phyloP scores from a whole-genome alignment of 2,888 invertebrate genomes.

The Sinelater perroti region DNA sequence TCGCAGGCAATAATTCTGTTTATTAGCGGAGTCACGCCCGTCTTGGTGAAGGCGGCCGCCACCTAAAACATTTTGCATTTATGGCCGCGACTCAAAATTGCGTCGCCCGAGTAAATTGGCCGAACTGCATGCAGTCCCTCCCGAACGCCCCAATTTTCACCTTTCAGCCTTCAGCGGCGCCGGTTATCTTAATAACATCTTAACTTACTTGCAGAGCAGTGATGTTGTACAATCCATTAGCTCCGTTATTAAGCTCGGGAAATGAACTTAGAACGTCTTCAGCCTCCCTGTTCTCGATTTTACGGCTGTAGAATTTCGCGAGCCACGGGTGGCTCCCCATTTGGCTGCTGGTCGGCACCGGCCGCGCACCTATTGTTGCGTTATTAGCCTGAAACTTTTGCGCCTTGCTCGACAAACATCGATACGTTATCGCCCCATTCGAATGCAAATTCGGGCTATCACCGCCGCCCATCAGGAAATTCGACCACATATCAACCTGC shows the following conservation, averaged over 20 bases:
- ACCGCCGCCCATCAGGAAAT: slow-evolving; percentile 7
- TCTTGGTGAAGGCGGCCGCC: slow-evolving; percentile 40
- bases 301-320: slow-evolving; percentile 18
- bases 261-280: slow-evolving; percentile 36
- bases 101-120: too few species aligned
- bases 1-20: slow-evolving; percentile 28
- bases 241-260: slow-evolving; percentile 41
- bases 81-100: too few species aligned
- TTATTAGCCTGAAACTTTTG: neutral
- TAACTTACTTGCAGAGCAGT: slow-evolving; percentile 42
- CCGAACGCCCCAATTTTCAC: slow-evolving; percentile 16
- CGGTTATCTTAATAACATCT: slow-evolving; percentile 25
- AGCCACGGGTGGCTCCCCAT: slow-evolving; percentile 26
- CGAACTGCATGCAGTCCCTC: too few species aligned
- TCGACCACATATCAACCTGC: slow-evolving; percentile 7
- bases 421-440: neutral
- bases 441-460: slow-evolving; percentile 7
- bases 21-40: slow-evolving; percentile 33
- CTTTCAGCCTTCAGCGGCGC: slow-evolving; percentile 7
- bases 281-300: slow-evolving; percentile 20
- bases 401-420: slow-evolving; percentile 4
- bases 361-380: too few species aligned
- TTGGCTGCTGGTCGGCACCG: slow-evolving; percentile 5
- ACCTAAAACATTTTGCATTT: slow-evolving; percentile 35
- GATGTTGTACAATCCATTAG: slow-evolving; percentile 39